A percentile compares a stretch with the other conserved stretches of the same genome.
phyloP scores from a whole-genome alignment of 2,797 vertebrate genomes.

The Takifugu ocellatus region DNA sequence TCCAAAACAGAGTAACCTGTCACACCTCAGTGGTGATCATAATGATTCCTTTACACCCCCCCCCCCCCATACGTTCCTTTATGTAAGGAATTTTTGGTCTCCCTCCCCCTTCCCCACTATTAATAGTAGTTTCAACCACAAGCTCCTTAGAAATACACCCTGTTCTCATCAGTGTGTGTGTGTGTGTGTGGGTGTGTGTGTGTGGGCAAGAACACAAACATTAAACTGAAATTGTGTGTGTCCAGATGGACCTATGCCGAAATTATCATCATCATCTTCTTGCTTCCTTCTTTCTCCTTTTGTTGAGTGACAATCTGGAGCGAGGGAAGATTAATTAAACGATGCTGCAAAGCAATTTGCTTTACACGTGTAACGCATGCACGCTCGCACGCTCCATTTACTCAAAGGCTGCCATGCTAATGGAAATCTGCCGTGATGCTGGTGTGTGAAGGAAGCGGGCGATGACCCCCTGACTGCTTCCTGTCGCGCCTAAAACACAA shows the following conservation, averaged over 20 bases:
- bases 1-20: too few species aligned
- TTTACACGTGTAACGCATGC: background rate
- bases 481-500: background rate
- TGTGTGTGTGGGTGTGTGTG: background rate
- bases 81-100: conserved; percentile 18
- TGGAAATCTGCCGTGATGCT: background rate
- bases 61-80: conserved; percentile 9
- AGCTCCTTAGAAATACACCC: conserved; percentile 6
- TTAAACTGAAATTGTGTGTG: background rate
- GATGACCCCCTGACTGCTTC: background rate
- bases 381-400: background rate
- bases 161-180: background rate
- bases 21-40: background rate
- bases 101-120: conserved; percentile 17
- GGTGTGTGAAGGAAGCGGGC: background rate
- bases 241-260: background rate
- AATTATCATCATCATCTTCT: background rate
- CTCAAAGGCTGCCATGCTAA: background rate
- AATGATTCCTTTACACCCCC: too few species aligned
- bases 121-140: conserved; percentile 13
- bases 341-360: background rate
- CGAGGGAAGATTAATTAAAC: background rate
- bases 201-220: background rate
- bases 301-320: background rate
- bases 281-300: background rate